Evolutionary conservation across 2,797 vertebrate species (phyloP), one percentile per base, ranked within the genome.

Genomic region (Alosa sapidissima): DNA sequence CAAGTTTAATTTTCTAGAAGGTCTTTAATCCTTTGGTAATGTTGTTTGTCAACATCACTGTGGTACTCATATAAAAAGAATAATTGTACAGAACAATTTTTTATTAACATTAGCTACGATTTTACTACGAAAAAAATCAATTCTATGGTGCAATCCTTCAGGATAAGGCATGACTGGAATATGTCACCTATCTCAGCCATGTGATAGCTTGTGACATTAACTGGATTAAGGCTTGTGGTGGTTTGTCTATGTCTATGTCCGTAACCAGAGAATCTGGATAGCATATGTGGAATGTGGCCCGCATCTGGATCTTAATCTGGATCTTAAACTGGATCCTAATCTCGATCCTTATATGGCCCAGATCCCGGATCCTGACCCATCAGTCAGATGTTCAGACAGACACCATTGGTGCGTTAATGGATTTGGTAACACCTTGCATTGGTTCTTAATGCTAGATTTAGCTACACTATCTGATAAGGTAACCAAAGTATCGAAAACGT

Each of bases 1-100:
- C 72, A 78, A 78, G 72, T 47, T 78, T 78, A 78, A 78, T 78
- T 78, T 47, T 78, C 41, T 78, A 47, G 41, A 78, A 78, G 72
- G 72, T 36, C 36, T 78, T 78, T 16, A 21, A 47, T 78, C 41
- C 45, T 28, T 21, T 47, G 6, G 72, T 7, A 21, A 21, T 78
- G 41, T 45, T 75, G 36, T 78, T 78, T 47, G 5, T 19, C 36
- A 78, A 78, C 72, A 78, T 78, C 72, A 78, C 72, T 47, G 28
- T 68, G 41, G 72, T 47, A 62, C n/a, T 78, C 72, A 78, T 78
- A 78, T 14, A 78, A 78, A 78, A 36, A 33, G 33, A 41, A 75
- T 14, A 75, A 75, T 41, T 75, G 68, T 75, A 75, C 33, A 41
- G 36, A 75, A 16, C 28, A 72, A 75, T 19, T 13, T 41, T 75